Base-by-base conservation (phyloP, 2,888 invertebrate genomes). In the Priocnemis perturbator region DNA sequence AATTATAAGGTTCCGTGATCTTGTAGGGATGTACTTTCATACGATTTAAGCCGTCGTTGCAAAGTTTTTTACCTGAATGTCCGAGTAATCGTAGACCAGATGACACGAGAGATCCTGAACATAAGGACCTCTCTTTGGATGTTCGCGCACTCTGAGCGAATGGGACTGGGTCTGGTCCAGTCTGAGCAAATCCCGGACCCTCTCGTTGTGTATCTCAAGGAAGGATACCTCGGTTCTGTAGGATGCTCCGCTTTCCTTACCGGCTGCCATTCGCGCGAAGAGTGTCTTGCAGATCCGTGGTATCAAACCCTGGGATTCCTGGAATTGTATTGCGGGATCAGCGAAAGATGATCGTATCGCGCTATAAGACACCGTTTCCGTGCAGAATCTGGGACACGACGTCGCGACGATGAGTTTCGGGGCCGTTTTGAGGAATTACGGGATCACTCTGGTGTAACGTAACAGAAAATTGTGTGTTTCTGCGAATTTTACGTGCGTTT, bases 211-310 rank as follows among this genome's bases (percentile, higher is more conserved):
- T 73, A 96, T 96, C 90, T 96, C 96, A 76, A 95, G 90, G 89
- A 95, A 96, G 86, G 95, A 95, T 83, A 97, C 96, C 87, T 96
- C 95, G 0, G 96, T 96, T 81, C 95, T 93, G 87, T 96, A 96
- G 0, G 95, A 96, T 0, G 95, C 94, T 1, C 95, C 95, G 48
- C 94, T 93, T 86, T 95, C 95, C 82, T 95, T 94, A 61, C 95
- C 95, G 19, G 94, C 93, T 17, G 94, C 93, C 92, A 96, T 96
- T 52, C 95, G 93, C 20, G 94, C 92, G 90, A 97, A 96, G 64
- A 96, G 90, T 76, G 94, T 94, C 79, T 96, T 93, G 85, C 96
- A 97, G 81, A 97, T 96, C 69, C 96, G 91, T 0, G 96, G 96
- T 86, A 96, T 96, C 47, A 96, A 90, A 1, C 96, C 96, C 85